Evolutionary conservation across 2,797 vertebrate genomes (phyloP).

Genomic region (Sardinella longiceps): DNA sequence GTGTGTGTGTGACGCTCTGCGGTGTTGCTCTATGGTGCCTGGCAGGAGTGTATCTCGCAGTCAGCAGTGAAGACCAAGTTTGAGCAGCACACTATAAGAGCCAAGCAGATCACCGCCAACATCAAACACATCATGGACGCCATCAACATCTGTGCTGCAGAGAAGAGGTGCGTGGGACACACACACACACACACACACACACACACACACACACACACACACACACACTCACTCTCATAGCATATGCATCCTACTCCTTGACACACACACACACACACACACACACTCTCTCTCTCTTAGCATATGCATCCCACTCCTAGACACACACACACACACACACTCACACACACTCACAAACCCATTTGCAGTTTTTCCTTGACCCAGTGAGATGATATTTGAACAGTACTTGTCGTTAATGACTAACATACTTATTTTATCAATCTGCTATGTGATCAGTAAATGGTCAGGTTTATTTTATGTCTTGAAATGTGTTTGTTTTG

Average conservation of each 20-base stretch:
- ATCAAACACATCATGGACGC: slow-evolving; percentile 96
- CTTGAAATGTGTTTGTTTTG: no score
- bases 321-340: neutral
- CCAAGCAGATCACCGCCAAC: slow-evolving; percentile 97
- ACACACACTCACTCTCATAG: neutral
- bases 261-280: no score
- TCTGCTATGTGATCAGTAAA: no score
- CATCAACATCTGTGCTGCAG: slow-evolving; percentile 93
- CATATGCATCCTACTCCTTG: no score
- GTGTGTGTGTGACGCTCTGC: slow-evolving; percentile 35
- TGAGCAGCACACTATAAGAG: slow-evolving; percentile 99
- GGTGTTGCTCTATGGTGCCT: slow-evolving; percentile 82
- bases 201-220: neutral
- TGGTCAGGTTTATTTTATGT: no score
- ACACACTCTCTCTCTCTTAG: no score
- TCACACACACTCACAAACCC: neutral
- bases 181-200: neutral
- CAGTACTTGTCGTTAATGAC: no score
- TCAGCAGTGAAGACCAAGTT: slow-evolving; percentile 99
- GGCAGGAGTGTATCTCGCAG: slow-evolving; percentile 99
- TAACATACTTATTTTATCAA: no score
- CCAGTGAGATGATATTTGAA: no score
- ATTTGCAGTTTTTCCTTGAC: no score
- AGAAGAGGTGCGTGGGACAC: slow-evolving; percentile 89
- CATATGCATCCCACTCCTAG: neutral